Base-by-base conservation (phyloP, 2,797 vertebrate genomes). In the Gymnothorax reevesii region DNA sequence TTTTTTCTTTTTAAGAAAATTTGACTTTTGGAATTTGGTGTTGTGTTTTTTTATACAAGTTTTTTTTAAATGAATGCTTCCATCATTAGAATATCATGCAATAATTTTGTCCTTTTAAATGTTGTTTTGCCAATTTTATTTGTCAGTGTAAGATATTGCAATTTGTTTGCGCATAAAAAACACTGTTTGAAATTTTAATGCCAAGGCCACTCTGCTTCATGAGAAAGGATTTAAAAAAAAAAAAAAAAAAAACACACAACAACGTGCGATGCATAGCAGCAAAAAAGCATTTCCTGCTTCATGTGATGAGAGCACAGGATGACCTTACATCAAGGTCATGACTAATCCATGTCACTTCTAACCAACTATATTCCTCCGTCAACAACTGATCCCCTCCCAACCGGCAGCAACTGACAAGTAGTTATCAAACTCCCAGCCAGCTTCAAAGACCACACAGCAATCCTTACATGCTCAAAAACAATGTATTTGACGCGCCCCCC, bases 401-500 rank as follows among this genome's bases (percentile, higher is more conserved):
- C 42, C 20, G 33, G 42, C 5, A 15, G 20, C 73, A 77, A 77
- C 7, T 1, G 73, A 49, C 73, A 20, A 33, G n/a, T 27, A 2
- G 33, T 52, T 15, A 20, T 73, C 25, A 27, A 73, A 27, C 8
- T 25, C 10, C 13, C 12, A 77, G 42, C 15, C 42, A 49, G 15
- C 73, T 77, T 77, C 73, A 77, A 69, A 69, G 64, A 69, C 64
- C 77, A 80, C 77, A 6, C 9, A 52, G 20, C 52, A 80, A 54
- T 80, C 77, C 20, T 80, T 80, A 13, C 3, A 7, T 80, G 77
- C 77, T 22, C 77, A 54, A 55, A 80, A 80, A 22, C 49, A 2
- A 22, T 80, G 77, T 80, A 55, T 80, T 80, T 7, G n/a, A 17
- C 49, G 4, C 15, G 20, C 52, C 15, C 77, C 52, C 13, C 8